Conservation (phyloP, 2,113 vertebrate species). For the Diphyllodes magnificus region DNA sequence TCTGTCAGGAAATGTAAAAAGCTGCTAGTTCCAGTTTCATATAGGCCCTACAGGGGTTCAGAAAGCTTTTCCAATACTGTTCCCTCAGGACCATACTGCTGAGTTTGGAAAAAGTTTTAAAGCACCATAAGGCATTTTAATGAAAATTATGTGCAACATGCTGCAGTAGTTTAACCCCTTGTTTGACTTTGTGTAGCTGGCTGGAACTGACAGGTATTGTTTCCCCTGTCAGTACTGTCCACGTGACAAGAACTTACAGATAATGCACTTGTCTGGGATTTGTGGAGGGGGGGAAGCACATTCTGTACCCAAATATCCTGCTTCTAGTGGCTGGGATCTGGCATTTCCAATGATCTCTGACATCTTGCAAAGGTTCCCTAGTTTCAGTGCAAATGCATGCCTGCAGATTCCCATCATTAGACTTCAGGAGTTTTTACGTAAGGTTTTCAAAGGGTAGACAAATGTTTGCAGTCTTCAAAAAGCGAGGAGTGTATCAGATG, state of each 20-base stretch:
- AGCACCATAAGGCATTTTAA: background rate
- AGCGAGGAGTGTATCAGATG: background rate
- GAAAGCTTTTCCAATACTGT: background rate
- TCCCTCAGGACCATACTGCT: background rate
- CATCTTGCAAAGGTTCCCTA: background rate
- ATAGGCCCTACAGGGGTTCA: background rate
- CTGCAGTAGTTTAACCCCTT: background rate
- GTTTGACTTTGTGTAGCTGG: background rate
- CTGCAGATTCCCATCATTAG: background rate
- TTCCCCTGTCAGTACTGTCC: background rate
- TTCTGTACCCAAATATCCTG: background rate
- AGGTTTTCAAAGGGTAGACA: background rate
- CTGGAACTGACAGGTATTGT: background rate
- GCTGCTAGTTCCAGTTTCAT: conserved; percentile 10
- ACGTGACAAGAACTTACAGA: background rate
- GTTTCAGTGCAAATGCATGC: background rate
- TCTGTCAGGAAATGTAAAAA: background rate
- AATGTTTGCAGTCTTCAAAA: background rate
- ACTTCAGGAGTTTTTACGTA: background rate
- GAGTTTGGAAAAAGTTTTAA: conserved; percentile 12
- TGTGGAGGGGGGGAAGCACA: background rate
- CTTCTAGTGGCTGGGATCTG: background rate
- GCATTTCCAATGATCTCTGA: background rate
- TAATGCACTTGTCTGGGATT: background rate
- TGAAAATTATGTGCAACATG: background rate